Conservation (phyloP, 2,113 vertebrate genomes). For the Mugil cephalus region DNA sequence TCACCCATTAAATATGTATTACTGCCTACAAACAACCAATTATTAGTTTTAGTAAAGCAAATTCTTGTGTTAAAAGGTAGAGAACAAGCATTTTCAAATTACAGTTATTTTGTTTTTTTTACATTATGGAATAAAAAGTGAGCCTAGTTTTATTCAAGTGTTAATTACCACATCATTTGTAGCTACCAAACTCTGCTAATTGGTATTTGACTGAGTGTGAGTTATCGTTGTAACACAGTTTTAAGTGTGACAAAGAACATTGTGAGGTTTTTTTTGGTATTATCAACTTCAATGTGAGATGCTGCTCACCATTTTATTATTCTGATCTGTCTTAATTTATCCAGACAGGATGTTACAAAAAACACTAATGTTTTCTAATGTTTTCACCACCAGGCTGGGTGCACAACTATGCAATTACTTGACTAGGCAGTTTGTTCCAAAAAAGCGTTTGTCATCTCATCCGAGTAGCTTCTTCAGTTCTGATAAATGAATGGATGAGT, state of each 20-base stretch:
- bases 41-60: background rate
- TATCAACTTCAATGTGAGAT: too few species aligned
- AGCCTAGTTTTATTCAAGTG: background rate
- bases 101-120: background rate
- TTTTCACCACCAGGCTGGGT: slow-evolving; percentile 31
- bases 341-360: background rate
- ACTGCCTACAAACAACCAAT: background rate
- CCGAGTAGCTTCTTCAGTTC: too few species aligned
- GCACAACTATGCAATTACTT: slow-evolving; percentile 41
- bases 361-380: background rate
- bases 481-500: too few species aligned
- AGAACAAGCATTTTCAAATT: background rate
- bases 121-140: background rate
- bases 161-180: background rate
- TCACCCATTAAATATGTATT: slow-evolving; percentile 7
- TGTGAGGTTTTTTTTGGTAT: background rate
- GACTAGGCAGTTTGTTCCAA: slow-evolving; percentile 44
- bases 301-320: background rate
- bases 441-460: too few species aligned
- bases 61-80: background rate
- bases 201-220: background rate
- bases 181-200: background rate
- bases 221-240: background rate
- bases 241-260: slow-evolving; percentile 3
- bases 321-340: background rate